Evolutionary conservation across 2,888 invertebrate species (phyloP).

Genomic region (Poecilobothrus nobilitatus): DNA sequence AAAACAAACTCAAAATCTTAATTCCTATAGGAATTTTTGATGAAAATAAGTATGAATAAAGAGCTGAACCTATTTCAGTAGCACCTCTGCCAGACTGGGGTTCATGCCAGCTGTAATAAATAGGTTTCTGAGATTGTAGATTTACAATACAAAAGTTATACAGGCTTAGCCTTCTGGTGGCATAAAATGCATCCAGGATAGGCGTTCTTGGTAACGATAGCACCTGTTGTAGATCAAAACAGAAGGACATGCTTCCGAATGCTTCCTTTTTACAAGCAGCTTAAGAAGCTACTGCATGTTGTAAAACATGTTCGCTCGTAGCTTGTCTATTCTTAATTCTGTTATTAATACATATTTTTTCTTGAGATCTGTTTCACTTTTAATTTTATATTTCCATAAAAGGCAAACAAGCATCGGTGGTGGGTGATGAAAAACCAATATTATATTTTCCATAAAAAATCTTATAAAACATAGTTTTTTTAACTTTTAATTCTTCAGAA

Average conservation of each 20-base stretch:
- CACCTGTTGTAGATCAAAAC: slow-evolving; percentile 10
- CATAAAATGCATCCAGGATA: slow-evolving; percentile 10
- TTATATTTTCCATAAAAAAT: background rate
- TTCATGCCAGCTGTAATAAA: background rate
- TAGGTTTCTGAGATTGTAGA: background rate
- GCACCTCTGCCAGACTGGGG: background rate
- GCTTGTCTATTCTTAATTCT: too few species aligned
- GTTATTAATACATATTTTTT: too few species aligned
- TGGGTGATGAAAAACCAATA: slow-evolving; percentile 13
- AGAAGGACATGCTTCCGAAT: background rate
- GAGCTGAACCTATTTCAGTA: slow-evolving; percentile 5
- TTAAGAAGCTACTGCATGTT: too few species aligned
- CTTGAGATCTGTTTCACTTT: too few species aligned
- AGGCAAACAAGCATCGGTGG: slow-evolving; percentile 1
- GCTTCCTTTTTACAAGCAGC: too few species aligned
- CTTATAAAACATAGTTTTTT: slow-evolving; percentile 12
- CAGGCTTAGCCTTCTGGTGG: slow-evolving; percentile 1
- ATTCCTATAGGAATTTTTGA: too few species aligned
- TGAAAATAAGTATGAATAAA: too few species aligned
- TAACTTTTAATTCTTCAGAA: slow-evolving; percentile 11
- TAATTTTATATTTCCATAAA: background rate
- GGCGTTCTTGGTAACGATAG: slow-evolving; percentile 7
- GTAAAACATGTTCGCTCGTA: too few species aligned
- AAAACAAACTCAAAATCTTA: too few species aligned
- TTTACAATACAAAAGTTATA: slow-evolving; percentile 10